A percentile compares a stretch with the other conserved stretches of the same genome.
Conservation (phyloP, 2,888 invertebrate species). For the Dynastes maya region DNA sequence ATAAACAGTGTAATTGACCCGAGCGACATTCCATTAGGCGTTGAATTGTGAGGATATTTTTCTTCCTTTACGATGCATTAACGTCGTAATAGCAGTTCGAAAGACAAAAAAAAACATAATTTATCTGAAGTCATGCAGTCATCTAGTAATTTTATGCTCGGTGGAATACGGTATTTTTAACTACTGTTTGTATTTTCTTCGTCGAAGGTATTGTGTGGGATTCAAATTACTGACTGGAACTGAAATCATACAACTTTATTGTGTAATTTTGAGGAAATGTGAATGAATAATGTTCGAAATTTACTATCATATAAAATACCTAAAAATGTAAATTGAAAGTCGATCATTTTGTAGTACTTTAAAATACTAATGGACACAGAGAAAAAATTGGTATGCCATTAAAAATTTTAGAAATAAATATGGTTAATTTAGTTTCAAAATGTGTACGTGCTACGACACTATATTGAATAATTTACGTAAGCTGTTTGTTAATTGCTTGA, state of each 20-base stretch:
- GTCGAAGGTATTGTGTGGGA: neutral
- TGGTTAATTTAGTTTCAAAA: too few species aligned
- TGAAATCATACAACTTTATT: too few species aligned
- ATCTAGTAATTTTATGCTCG: slow-evolving; percentile 2
- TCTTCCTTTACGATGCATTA: slow-evolving; percentile 9
- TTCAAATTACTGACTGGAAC: neutral
- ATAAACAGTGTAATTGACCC: neutral
- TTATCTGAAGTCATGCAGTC: neutral
- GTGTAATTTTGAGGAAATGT: neutral
- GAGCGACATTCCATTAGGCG: slow-evolving; percentile 13
- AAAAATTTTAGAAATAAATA: too few species aligned
- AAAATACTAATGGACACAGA: too few species aligned
- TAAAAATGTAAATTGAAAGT: too few species aligned
- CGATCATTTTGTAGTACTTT: too few species aligned
- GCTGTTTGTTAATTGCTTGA: too few species aligned
- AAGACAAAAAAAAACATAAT: slow-evolving; percentile 7
- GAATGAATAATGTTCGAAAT: too few species aligned
- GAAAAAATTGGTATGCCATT: too few species aligned
- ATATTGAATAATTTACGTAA: too few species aligned
- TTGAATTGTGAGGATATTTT: slow-evolving; percentile 1
- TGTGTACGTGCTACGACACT: too few species aligned
- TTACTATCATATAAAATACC: too few species aligned
- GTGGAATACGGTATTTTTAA: neutral
- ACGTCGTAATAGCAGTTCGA: neutral
- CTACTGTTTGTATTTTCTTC: neutral